Evolutionary conservation across 2,113 vertebrate species (phyloP).

Genomic region (Centropus unirufus): DNA sequence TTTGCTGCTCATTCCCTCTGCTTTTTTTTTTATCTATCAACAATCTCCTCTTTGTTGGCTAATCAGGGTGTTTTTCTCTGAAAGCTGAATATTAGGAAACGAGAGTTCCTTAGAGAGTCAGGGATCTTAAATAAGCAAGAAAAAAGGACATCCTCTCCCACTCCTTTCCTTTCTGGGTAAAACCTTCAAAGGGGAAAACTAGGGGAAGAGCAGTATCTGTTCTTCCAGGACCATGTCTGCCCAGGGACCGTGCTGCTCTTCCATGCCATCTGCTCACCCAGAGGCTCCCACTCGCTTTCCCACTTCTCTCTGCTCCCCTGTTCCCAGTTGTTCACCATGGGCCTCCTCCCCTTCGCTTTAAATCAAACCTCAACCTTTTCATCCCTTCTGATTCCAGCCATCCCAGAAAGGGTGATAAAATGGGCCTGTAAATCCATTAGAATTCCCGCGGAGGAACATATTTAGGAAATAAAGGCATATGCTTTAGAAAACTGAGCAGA

Average conservation of each 20-base stretch:
- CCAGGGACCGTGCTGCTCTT: neutral
- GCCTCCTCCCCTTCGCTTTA: neutral
- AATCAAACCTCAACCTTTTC: neutral
- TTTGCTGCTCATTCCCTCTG: neutral
- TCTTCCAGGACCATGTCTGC: neutral
- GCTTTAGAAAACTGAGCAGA: slow-evolving; percentile 3
- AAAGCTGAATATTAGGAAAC: neutral
- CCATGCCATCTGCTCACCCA: neutral
- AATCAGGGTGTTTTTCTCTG: neutral
- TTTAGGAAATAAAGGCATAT: slow-evolving; percentile 20
- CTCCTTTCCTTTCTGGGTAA: neutral
- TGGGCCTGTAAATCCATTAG: neutral
- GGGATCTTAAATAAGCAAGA: neutral
- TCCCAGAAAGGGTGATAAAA: neutral
- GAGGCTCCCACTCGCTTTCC: neutral
- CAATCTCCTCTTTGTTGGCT: neutral
- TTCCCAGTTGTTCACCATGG: rapidly evolving
- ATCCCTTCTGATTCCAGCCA: neutral
- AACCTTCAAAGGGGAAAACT: neutral
- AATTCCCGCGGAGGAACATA: neutral
- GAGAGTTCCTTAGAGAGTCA: neutral
- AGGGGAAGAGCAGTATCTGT: neutral
- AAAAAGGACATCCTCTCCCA: neutral
- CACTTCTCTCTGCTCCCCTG: neutral
- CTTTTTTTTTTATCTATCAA: neutral